A percentile compares a stretch with the other conserved stretches of the same genome.
Conservation (phyloP, 1,140 invertebrate species). For the Micrasema minimum region DNA sequence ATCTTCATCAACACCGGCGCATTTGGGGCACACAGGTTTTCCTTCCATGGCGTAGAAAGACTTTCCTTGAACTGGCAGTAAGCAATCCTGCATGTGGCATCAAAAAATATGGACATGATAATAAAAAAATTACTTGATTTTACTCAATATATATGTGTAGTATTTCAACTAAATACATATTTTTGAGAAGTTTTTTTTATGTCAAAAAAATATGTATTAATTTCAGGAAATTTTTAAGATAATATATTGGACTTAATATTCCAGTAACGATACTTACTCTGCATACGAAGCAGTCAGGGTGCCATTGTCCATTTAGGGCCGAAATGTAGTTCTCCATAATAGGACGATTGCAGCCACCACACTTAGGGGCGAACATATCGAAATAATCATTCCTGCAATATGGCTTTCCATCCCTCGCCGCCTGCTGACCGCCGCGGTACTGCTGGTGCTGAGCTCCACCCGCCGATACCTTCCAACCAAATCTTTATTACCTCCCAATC, state of each 20-base stretch:
- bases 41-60: constrained; percentile 96
- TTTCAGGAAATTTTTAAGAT: no score
- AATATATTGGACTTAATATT: no score
- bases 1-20: constrained; percentile 89
- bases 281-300: constrained; percentile 99
- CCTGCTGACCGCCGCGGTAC: constrained; percentile 56
- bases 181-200: neutral
- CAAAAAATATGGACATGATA: constrained; percentile 25
- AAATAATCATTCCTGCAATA: constrained; percentile 97
- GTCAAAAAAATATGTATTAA: no score
- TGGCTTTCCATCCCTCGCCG: constrained; percentile 90
- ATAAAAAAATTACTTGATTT: constrained; percentile 6
- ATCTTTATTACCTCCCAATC: neutral
- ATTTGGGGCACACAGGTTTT: constrained; percentile 89
- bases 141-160: neutral
- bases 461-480: constrained; percentile 44
- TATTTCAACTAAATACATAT: neutral
- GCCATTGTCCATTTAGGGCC: constrained; percentile 97
- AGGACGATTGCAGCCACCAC: constrained; percentile 94
- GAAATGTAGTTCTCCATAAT: constrained; percentile 99
- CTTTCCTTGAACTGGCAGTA: constrained; percentile 88
- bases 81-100: constrained; percentile 82
- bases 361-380: constrained; percentile 98
- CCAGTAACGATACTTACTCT: constrained; percentile 81
- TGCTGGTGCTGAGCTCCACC: constrained; percentile 46